Evolutionary conservation across 2,797 vertebrate species (phyloP), one percentile per base, ranked within the genome.

Genomic region (Melanotaenia pygmaea): DNA sequence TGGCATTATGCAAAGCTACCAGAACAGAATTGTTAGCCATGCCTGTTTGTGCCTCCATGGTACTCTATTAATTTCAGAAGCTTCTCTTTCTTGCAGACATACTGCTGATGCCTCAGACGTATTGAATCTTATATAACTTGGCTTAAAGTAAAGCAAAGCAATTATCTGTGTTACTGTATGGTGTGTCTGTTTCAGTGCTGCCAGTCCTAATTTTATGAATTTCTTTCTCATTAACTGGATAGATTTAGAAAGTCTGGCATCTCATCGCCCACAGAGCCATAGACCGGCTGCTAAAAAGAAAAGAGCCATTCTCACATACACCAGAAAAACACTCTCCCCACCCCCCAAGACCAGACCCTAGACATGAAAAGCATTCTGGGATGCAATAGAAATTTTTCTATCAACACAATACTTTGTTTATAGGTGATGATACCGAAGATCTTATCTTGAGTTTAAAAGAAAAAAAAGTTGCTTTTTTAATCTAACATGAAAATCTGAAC

Each of bases 301-400:
- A 90, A 90, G 85, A 87, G 85, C 83, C 87, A 87, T 90, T 92
- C 89, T 90, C 81, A 80, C 87, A 84, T 86, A 84, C 77, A 89
- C 87, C 86, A 89, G 77, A 85, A 79, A 76, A 89, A 77, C 74
- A 73, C 86, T 86, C 63, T 81, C 86, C 87, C 88, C 87, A 86
- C 87, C 89, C 87, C 82, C 85, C 64, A 87, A 85, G 69, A 86
- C 69, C 72, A 88, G 87, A 74, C 80, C 84, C 82, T 67, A 79
- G 77, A 86, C 82, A 88, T 90, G 83, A 93, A 91, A 91, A 85
- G 90, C 88, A 86, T 92, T 90, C 81, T 91, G 88, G 85, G 90
- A 87, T 87, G 82, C 69, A 88, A 64, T 77, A 76, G 83, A 68
- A 90, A 76, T 76, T 73, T 72, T 85, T 71, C 77, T 75, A 86